Conservation (phyloP, 1,140 invertebrate species). For the Drosophila murphyi region DNA sequence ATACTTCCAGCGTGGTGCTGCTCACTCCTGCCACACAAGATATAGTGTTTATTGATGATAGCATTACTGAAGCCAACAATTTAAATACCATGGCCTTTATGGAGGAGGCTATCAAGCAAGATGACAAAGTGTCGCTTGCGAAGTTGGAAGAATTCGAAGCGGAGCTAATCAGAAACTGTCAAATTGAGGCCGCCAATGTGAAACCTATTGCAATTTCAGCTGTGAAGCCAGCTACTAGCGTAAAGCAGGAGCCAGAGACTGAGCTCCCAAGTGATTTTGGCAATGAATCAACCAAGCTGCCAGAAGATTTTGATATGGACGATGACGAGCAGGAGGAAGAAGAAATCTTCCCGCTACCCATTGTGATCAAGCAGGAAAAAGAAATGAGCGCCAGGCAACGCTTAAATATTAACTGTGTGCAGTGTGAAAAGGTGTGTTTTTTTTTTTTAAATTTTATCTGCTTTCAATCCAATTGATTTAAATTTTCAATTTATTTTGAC, state of each 20-base stretch:
- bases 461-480: not conserved
- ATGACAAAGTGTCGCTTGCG: conserved; percentile 53
- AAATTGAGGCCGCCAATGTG: conserved; percentile 20
- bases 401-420: conserved; percentile 60
- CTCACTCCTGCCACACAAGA: conserved; percentile 70
- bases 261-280: conserved; percentile 36
- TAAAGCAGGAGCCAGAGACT: conserved; percentile 55
- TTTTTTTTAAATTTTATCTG: not conserved
- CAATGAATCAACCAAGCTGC: conserved; percentile 67
- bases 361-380: conserved; percentile 51
- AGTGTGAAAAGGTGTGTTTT: conserved; percentile 67
- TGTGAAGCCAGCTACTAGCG: not conserved
- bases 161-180: conserved; percentile 49
- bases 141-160: conserved; percentile 45
- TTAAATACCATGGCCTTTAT: conserved; percentile 69
- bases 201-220: not conserved
- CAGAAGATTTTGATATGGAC: conserved; percentile 59
- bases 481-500: not conserved
- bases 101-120: conserved; percentile 60
- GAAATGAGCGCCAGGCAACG: conserved; percentile 49
- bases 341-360: conserved; percentile 54
- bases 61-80: conserved; percentile 30
- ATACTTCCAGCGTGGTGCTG: conserved; percentile 60
- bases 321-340: conserved; percentile 38
- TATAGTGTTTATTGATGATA: conserved; percentile 75